phyloP scores from a whole-genome alignment of 2,888 invertebrate species.

The Ennomos fuscantarius region DNA sequence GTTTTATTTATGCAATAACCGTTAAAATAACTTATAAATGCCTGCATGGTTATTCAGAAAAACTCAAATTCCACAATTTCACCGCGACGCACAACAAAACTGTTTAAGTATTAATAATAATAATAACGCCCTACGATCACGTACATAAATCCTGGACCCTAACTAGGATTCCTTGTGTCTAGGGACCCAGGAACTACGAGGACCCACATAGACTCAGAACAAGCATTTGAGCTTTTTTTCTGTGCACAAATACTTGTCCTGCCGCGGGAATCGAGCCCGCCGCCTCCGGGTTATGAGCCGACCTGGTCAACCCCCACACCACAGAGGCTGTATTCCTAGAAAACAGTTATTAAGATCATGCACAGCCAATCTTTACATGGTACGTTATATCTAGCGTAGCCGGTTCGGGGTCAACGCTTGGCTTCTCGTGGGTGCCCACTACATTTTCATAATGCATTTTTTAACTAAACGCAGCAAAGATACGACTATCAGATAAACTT shows the following conservation, averaged over 20 bases:
- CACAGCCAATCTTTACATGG: slow-evolving; percentile 58
- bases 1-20: slow-evolving; percentile 39
- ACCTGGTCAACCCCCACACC: too few relatives aligned
- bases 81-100: slow-evolving; percentile 43
- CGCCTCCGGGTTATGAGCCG: too few relatives aligned
- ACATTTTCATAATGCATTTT: slow-evolving; percentile 51
- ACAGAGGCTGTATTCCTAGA: slow-evolving; percentile 57
- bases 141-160: too few relatives aligned
- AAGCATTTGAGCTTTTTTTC: too few relatives aligned
- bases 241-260: too few relatives aligned
- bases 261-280: too few relatives aligned
- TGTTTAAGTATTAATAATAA: too few relatives aligned
- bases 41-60: slow-evolving; percentile 42
- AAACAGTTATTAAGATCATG: slow-evolving; percentile 70
- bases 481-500: slow-evolving; percentile 36
- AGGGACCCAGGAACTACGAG: too few relatives aligned
- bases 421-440: slow-evolving; percentile 35
- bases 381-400: slow-evolving; percentile 51
- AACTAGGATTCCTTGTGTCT: too few relatives aligned
- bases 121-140: too few relatives aligned
- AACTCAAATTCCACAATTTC: slow-evolving; percentile 39
- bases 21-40: slow-evolving; percentile 36
- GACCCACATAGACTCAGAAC: too few relatives aligned
- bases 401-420: slow-evolving; percentile 46
- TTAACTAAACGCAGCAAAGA: slow-evolving; percentile 40